Evolutionary conservation across 2,113 vertebrate species (phyloP), one percentile per base, ranked within the genome.

Genomic region (Clupea harengus): DNA sequence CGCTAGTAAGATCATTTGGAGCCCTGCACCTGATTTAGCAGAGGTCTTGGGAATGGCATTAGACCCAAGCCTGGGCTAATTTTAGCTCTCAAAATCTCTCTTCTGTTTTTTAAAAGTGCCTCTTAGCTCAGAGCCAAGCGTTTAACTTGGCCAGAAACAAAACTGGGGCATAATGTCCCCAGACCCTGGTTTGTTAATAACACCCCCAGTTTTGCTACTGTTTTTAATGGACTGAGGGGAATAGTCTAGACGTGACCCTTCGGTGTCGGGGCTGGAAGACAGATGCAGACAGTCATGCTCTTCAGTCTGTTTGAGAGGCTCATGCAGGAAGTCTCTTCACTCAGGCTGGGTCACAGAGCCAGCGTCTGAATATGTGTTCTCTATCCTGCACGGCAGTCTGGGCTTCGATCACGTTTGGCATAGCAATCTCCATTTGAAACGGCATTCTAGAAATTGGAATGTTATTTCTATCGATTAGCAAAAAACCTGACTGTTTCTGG

Each of bases 1-100:
- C 28, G 13, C 72, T 75, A 75, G 28, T 28, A 75, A 75, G 72
- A 75, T 75, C 72, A 75, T 75, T 75, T 75, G 13, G 72, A 75
- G 39, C 72, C 72, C 28, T 15, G 72, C 11, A 15, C 72, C 72
- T 32, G 72, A 75, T 39, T 39, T 44, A 75, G 13, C 67, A 75
- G 72, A 75, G 28, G 25, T 28, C 13, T 75, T 11, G 25, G 72
- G 72, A 75, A 28, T 6, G 25, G 67, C 25, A 28, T 72, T 72
- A 72, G 28, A 72, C 25, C 25, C 67, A 28, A 28, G 67, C n/a
- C 10, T 75, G 28, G 28, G 72, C 17, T 39, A 32, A 75, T 75
- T 75, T 75, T 39, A 75, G 72, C 28, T 3, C 28, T 17, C 28
- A 75, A 39, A 75, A 11, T 13, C 72, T 72, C 8, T 7, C 60